Conservation (phyloP, 2,888 invertebrate genomes). For the Bedellia somnulentella region DNA sequence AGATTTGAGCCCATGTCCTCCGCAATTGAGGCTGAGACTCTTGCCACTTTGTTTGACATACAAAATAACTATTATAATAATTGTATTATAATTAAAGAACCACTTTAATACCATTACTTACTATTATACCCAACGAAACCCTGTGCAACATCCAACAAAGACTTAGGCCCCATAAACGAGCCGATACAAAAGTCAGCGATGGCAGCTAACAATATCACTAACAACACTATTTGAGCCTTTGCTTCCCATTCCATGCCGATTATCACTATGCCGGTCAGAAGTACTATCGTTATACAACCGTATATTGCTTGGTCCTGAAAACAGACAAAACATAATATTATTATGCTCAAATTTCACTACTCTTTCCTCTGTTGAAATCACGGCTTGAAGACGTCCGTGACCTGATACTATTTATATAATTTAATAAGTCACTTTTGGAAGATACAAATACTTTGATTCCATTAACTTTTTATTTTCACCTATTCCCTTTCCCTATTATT, state of each 20-base stretch:
- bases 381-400: too few species aligned
- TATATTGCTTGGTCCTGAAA: constrained; percentile 76
- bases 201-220: constrained; percentile 81
- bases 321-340: too few species aligned
- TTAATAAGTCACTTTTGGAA: too few species aligned
- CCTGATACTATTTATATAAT: too few species aligned
- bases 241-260: constrained; percentile 98
- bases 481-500: too few species aligned
- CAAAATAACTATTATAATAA: too few species aligned
- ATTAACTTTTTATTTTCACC: too few species aligned
- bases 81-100: too few species aligned
- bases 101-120: constrained; percentile 49
- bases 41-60: too few species aligned
- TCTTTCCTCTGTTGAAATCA: neutral
- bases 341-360: neutral
- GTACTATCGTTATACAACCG: constrained; percentile 79
- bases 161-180: constrained; percentile 79
- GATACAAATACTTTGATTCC: too few species aligned
- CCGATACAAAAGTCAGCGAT: constrained; percentile 89
- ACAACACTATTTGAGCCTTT: constrained; percentile 87
- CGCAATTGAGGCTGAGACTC: too few species aligned
- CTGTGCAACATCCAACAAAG: constrained; percentile 66
- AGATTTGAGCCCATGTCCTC: too few species aligned
- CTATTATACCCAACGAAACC: constrained; percentile 90
- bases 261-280: constrained; percentile 84